Base-by-base conservation (phyloP, 2,888 invertebrate genomes). In the Stegophylla sp. region DNA sequence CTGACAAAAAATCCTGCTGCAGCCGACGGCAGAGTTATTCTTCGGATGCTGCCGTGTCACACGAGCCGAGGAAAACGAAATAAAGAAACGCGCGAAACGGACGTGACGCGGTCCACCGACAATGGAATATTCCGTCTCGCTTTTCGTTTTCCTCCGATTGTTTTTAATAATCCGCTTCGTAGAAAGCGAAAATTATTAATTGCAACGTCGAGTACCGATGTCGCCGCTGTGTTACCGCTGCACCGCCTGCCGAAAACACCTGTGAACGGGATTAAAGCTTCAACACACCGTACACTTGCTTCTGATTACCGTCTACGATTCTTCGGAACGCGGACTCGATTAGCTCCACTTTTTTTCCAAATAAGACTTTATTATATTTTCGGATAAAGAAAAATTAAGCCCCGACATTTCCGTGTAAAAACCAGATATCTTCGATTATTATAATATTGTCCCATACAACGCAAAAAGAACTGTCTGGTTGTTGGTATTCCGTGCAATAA, bases 251-350 rank as follows among this genome's bases (percentile, higher is more conserved):
- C 51, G 51, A 41, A 75, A 75, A 75, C 75, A 75, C 75, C 75
- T 75, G 75, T 75, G 75, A 75, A 75, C 64, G 75, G 63, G 63
- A 74, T 34, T 74, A 63, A 34, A 74, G 74, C 28, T 74, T 61
- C 28, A 48, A 63, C 28, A 26, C 26, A 15, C 45, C 73, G 5
- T 26, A 1, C 26, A 3, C 72, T 1, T 13, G 10, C 17, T 15
- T 0, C 28, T 17, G 20, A 1, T 7, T 5, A 34, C 34, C 34
- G 34, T 5, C 34, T 3, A 34, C 34, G 34, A 34, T 34, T 34
- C 34, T 34, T 5, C 34, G 34, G 34, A 34, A 7, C 34, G 7
- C 34, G 34, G 7, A 34, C n/a, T n/a, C 34, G 34, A 7, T 5
- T 34, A 34, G 7, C 7, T 34, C 34, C 34, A n/a, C n/a, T n/a